Evolutionary conservation across 1,140 invertebrate species (phyloP).

Genomic region (Trinorchestia longiramus): DNA sequence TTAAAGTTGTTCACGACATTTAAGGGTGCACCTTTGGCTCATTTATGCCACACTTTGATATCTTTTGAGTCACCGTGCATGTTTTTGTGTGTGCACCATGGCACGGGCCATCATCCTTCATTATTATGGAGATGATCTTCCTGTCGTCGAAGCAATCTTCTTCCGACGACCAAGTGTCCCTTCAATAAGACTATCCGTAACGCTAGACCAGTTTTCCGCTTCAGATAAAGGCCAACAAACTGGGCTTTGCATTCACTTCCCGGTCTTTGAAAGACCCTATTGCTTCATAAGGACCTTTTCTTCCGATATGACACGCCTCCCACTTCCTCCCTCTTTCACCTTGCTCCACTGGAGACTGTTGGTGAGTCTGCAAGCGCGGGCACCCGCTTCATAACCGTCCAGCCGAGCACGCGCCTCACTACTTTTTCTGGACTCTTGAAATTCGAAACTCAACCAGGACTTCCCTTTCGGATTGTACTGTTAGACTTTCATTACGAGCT

Average conservation of each 20-base stretch:
- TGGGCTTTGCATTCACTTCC: slow-evolving; percentile 36
- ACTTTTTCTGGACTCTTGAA: slow-evolving; percentile 22
- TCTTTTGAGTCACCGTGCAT: background rate
- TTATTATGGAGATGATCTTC: slow-evolving; percentile 30
- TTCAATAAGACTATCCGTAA: slow-evolving; percentile 53
- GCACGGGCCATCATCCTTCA: slow-evolving; percentile 23
- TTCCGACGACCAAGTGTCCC: slow-evolving; percentile 4
- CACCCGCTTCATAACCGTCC: background rate
- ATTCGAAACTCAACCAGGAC: slow-evolving; percentile 1
- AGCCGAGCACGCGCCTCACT: slow-evolving; percentile 13
- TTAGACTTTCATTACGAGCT: background rate
- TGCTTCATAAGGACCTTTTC: slow-evolving; percentile 50
- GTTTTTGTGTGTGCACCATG: background rate
- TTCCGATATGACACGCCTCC: slow-evolving; percentile 54
- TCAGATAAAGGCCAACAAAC: slow-evolving; percentile 39
- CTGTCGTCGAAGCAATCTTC: background rate
- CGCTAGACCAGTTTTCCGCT: slow-evolving; percentile 48
- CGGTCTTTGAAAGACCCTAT: slow-evolving; percentile 27
- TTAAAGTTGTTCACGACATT: background rate
- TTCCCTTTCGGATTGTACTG: background rate
- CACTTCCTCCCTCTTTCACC: slow-evolving; percentile 47
- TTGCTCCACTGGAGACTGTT: background rate
- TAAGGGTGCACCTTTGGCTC: background rate
- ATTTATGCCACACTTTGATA: background rate
- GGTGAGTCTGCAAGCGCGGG: background rate